Evolutionary conservation across 2,113 vertebrate genomes (phyloP).

Genomic region (Oryzias curvinotus): DNA sequence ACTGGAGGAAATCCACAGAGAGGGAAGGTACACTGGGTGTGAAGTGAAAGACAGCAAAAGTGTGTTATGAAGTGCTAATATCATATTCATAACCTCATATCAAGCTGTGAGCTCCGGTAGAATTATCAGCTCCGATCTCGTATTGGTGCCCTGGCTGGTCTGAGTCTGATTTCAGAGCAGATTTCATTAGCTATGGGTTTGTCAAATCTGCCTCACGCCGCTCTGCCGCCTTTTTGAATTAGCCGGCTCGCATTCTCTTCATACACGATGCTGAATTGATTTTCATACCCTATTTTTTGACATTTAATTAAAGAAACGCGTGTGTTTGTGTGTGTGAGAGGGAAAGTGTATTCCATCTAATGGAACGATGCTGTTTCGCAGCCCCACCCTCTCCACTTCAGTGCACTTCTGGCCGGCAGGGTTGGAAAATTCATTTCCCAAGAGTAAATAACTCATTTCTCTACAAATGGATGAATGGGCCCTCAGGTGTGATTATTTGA

Average conservation of each 20-base stretch:
- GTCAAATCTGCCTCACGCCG: slow-evolving; percentile 53
- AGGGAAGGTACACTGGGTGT: slow-evolving; percentile 10
- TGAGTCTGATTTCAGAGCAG: slow-evolving; percentile 27
- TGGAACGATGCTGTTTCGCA: slow-evolving; percentile 27
- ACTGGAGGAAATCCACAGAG: slow-evolving; percentile 1
- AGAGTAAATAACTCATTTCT: slow-evolving; percentile 59
- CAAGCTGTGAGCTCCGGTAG: slow-evolving; percentile 30
- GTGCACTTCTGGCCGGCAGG: slow-evolving; percentile 17
- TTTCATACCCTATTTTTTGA: slow-evolving; percentile 65
- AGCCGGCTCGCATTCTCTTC: slow-evolving; percentile 36
- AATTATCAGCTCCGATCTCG: slow-evolving; percentile 21
- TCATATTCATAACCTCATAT: slow-evolving; percentile 34
- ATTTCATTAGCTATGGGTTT: slow-evolving; percentile 57
- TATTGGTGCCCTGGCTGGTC: not conserved
- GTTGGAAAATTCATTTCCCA: slow-evolving; percentile 53
- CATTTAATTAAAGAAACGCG: slow-evolving; percentile 64
- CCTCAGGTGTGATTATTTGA: slow-evolving; percentile 35
- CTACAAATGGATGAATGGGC: slow-evolving; percentile 34
- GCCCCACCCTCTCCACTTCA: slow-evolving; percentile 12
- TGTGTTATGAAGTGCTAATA: slow-evolving; percentile 18
- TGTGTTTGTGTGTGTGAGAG: slow-evolving; percentile 8
- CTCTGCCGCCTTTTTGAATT: slow-evolving; percentile 42
- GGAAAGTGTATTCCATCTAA: slow-evolving; percentile 8
- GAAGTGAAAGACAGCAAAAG: slow-evolving; percentile 6
- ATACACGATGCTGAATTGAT: slow-evolving; percentile 53